Percentiles rank a stretch among this genome's conserved stretches.
Evolutionary conservation across 2,888 invertebrate genomes (phyloP).

Genomic region (Brachypalpus laphriformis): DNA sequence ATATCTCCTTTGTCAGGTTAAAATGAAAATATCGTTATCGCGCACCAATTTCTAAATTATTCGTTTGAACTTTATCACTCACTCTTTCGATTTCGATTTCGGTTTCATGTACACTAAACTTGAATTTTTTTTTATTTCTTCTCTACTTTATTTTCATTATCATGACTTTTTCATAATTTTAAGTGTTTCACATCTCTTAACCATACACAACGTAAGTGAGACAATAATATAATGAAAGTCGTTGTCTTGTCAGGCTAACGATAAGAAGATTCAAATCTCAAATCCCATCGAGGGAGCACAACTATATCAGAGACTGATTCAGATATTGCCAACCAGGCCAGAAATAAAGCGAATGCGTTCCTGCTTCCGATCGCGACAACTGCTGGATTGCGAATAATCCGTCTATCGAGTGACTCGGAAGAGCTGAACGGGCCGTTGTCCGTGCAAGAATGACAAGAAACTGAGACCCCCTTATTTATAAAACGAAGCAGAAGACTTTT

Average conservation of each 20-base stretch:
- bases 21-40: slow-evolving; percentile 36
- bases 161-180: slow-evolving; percentile 49
- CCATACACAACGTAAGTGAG: slow-evolving; percentile 28
- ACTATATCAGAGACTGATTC: slow-evolving; percentile 7
- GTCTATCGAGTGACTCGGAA: slow-evolving; percentile 75
- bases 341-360: slow-evolving; percentile 60
- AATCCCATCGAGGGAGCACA: slow-evolving; percentile 3
- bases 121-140: slow-evolving; percentile 32
- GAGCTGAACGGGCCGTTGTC: slow-evolving; percentile 76
- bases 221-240: slow-evolving; percentile 39
- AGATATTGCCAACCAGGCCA: background rate
- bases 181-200: slow-evolving; percentile 41
- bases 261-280: slow-evolving; percentile 59
- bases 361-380: slow-evolving; percentile 82
- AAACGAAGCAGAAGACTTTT: slow-evolving; percentile 80
- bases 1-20: background rate
- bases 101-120: slow-evolving; percentile 34
- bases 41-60: slow-evolving; percentile 62
- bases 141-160: slow-evolving; percentile 33
- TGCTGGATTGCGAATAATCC: slow-evolving; percentile 82
- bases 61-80: slow-evolving; percentile 67
- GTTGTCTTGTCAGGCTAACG: slow-evolving; percentile 58
- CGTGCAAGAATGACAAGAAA: slow-evolving; percentile 75
- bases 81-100: slow-evolving; percentile 59
- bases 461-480: slow-evolving; percentile 70